Base-by-base conservation (phyloP, 2,888 invertebrate species). In the Phymatocera aterrima region DNA sequence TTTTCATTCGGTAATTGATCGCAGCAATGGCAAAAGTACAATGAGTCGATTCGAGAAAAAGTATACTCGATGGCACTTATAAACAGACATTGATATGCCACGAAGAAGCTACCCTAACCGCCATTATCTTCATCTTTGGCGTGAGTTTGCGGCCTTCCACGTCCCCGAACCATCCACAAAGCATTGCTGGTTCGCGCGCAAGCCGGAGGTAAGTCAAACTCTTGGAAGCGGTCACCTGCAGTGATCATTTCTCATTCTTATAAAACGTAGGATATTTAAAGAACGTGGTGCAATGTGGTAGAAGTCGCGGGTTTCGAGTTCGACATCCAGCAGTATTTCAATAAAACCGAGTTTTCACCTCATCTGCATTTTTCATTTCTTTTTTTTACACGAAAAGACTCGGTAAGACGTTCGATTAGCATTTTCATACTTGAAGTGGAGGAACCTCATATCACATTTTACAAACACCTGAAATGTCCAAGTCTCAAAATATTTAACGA, bases 121-220 rank as follows among this genome's bases (percentile, higher is more conserved):
- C 54, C 78, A 83, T 77, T 86, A 88, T 83, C 81, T 85, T 72
- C 84, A 82, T 57, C 86, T 87, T 78, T 88, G 88, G 88, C 86
- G 85, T 60, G 87, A 88, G 80, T 88, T 88, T 57, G 80, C 75
- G 12, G 79, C 75, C 28, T 77, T 61, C 46, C 72, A 78, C 78
- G 72, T 65, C 12, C 77, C 64, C 61, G 64, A 64, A 51, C 77
- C 61, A 21, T 64, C 77, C 64, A 37, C 77, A 48, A 77, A 64
- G 48, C 77, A 46, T 18, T 51, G 48, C 77, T 77, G 54, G 75
- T 40, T 75, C 57, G 75, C 75, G 75, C 75, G 60, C 60, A 75
- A 54, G 28, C 21, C 57, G 8, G 57, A 75, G 75, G 75, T 75
- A 60, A 75, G 75, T 75, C n/a, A 31, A 40, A 57, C 57, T 2